Evolutionary conservation across 2,888 invertebrate species (phyloP).

Genomic region (Arrhopalites spinosus): DNA sequence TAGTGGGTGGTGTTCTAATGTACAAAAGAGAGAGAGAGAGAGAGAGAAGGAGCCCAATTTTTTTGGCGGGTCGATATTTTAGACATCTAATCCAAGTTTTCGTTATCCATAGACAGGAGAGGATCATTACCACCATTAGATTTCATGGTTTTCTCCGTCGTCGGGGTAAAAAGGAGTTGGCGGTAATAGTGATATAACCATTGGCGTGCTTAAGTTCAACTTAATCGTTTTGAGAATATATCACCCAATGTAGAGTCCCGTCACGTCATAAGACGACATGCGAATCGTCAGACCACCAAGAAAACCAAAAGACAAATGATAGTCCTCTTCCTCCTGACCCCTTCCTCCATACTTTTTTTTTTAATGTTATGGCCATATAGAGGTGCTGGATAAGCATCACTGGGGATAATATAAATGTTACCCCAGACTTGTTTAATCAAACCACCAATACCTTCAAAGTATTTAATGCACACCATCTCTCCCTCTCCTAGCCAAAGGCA

Average conservation of each 20-base stretch:
- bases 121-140: constrained; percentile 35
- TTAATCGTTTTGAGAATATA: constrained; percentile 31
- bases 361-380: not conserved
- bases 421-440: too few species aligned
- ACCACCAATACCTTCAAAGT: too few species aligned
- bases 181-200: not conserved
- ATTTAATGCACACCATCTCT: too few species aligned
- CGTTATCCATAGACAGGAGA: not conserved
- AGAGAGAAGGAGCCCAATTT: too few species aligned
- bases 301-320: constrained; percentile 4
- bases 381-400: too few species aligned
- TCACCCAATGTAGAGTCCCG: constrained; percentile 22
- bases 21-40: too few species aligned
- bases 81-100: too few species aligned
- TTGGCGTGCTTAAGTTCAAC: not conserved
- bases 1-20: too few species aligned
- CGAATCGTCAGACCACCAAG: not conserved
- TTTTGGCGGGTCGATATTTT: too few species aligned
- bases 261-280: constrained; percentile 13
- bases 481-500: not conserved
- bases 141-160: constrained; percentile 20
- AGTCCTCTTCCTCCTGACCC: not conserved
- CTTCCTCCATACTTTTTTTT: not conserved
- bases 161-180: not conserved
- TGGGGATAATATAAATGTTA: too few species aligned